phyloP scores from a whole-genome alignment of 2,888 invertebrate species.

The Axea sp. region DNA sequence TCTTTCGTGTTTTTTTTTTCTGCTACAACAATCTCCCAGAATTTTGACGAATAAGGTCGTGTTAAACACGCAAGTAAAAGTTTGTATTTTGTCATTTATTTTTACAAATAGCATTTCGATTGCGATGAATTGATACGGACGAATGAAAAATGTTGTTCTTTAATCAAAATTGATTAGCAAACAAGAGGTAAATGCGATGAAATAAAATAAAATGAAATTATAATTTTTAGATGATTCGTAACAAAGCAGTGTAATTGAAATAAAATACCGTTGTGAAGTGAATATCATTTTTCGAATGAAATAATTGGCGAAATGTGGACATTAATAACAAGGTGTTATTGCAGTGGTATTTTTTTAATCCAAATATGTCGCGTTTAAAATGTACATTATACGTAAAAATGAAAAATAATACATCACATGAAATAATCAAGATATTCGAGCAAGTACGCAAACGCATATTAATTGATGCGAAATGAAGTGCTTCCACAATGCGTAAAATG shows the following conservation, averaged over 20 bases:
- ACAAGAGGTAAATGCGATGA: constrained; percentile 7
- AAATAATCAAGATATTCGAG: constrained; percentile 51
- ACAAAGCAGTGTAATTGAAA: constrained; percentile 24
- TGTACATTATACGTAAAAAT: constrained; percentile 14
- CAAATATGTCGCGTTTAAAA: constrained; percentile 32
- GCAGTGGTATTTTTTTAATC: constrained; percentile 19
- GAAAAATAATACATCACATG: constrained; percentile 37
- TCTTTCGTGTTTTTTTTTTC: constrained; percentile 17
- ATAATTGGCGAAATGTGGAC: constrained; percentile 20
- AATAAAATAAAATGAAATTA: constrained; percentile 1
- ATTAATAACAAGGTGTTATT: constrained; percentile 32
- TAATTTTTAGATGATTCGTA: background rate
- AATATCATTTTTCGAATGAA: constrained; percentile 24
- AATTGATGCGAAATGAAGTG: constrained; percentile 50
- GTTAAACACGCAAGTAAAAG: too few relatives aligned
- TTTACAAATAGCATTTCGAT: too few relatives aligned
- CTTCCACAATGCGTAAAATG: constrained; percentile 38
- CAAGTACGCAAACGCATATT: constrained; percentile 44
- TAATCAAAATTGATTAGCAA: constrained; percentile 8
- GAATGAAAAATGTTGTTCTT: too few relatives aligned
- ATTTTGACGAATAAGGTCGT: too few relatives aligned
- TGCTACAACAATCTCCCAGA: too few relatives aligned
- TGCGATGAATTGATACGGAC: too few relatives aligned
- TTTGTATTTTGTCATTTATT: too few relatives aligned
- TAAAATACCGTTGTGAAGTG: constrained; percentile 15